These are phyloP conservation scores for Desmodus rotundus DNA, from an alignment of 2,113 vertebrate species.

Conservation along the genomic window DNA sequence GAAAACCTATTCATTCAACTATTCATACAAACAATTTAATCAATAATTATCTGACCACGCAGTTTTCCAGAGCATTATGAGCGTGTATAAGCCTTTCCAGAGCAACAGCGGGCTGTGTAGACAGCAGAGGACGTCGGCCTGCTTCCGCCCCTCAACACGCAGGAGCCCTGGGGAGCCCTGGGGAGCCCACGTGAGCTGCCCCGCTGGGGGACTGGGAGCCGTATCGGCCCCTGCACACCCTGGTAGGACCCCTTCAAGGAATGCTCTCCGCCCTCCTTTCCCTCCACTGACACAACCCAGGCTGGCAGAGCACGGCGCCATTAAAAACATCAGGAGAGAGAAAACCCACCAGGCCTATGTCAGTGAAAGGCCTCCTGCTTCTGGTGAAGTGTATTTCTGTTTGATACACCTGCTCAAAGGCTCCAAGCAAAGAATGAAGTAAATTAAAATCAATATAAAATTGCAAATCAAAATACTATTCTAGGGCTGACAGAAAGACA, in stretches of 20 bases:
- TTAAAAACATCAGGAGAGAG: neutral
- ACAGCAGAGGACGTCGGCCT: neutral
- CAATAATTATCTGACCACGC: neutral
- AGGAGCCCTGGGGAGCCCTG: no score
- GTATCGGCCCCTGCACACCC: neutral
- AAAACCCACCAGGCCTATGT: neutral
- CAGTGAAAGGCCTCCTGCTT: neutral
- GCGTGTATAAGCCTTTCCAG: neutral
- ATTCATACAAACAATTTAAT: neutral
- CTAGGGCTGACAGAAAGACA: slow-evolving; percentile 34
- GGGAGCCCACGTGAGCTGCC: neutral
- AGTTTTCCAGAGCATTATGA: neutral
- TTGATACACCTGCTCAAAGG: slow-evolving; percentile 18
- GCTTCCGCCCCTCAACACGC: accelerated
- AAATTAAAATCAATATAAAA: slow-evolving; percentile 59
- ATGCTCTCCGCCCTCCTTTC: neutral
- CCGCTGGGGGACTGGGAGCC: neutral
- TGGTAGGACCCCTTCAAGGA: neutral
- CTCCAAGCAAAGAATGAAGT: slow-evolving; percentile 31
- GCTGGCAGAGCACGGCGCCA: neutral
- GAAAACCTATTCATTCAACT: neutral
- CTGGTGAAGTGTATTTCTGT: neutral
- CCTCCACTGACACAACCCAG: neutral
- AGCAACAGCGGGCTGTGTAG: neutral
- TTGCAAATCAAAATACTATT: slow-evolving; percentile 7